Evolutionary conservation across 1,140 invertebrate species (phyloP).

Genomic region (Papilio xuthus): DNA sequence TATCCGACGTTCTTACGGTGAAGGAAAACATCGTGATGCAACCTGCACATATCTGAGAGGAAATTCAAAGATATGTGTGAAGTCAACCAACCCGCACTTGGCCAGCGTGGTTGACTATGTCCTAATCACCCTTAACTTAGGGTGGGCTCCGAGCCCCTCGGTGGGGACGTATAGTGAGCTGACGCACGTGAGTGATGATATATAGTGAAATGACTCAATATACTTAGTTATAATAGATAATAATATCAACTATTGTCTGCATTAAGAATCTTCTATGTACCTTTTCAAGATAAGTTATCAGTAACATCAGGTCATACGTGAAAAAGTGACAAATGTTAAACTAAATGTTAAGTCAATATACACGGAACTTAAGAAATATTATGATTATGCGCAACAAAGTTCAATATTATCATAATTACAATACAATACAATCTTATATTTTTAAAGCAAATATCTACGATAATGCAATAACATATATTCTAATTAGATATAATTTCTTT

Average conservation of each 20-base stretch:
- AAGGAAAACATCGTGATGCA: too few relatives aligned
- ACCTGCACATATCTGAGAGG: too few relatives aligned
- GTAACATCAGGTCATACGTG: background rate
- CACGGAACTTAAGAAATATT: background rate
- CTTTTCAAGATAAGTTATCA: constrained; percentile 13
- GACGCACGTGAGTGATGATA: too few relatives aligned
- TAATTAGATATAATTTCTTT: too few relatives aligned
- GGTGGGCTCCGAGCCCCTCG: too few relatives aligned
- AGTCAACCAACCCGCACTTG: too few relatives aligned
- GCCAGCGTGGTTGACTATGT: too few relatives aligned
- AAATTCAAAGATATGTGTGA: too few relatives aligned
- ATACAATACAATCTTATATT: too few relatives aligned
- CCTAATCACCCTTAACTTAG: too few relatives aligned
- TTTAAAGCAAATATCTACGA: background rate
- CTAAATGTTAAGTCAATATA: background rate
- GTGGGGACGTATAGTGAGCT: too few relatives aligned
- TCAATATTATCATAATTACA: background rate
- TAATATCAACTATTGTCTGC: background rate
- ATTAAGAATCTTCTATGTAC: background rate
- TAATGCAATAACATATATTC: background rate
- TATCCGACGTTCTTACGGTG: too few relatives aligned
- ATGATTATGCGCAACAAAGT: background rate
- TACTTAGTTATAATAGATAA: background rate
- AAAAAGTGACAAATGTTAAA: background rate
- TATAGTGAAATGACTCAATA: background rate